Percentiles rank a stretch among this genome's conserved stretches.
Evolutionary conservation across 2,797 vertebrate genomes (phyloP).

Genomic region (Myotis planiceps): DNA sequence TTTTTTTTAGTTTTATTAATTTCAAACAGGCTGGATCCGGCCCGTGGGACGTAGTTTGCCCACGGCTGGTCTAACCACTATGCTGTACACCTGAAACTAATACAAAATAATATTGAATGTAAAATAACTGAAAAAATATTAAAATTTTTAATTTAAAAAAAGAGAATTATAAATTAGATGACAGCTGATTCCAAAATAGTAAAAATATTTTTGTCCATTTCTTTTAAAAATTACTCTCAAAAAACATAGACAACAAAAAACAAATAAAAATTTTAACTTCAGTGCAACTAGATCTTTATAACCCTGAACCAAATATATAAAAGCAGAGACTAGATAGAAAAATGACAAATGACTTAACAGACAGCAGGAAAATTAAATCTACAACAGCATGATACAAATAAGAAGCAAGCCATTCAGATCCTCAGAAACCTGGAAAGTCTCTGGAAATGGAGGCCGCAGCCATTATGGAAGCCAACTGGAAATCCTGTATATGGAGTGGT

Average conservation of each 20-base stretch:
- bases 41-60: too few species aligned
- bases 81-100: neutral
- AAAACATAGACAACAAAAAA: neutral
- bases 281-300: neutral
- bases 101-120: neutral
- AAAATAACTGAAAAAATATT: neutral
- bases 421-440: neutral
- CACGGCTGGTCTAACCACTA: neutral
- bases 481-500: neutral
- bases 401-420: neutral
- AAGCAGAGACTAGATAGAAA: neutral
- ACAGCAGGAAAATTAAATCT: neutral
- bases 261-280: slow-evolving; percentile 4
- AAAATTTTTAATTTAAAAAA: neutral
- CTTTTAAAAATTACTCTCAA: slow-evolving; percentile 33
- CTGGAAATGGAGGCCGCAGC: neutral
- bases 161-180: neutral
- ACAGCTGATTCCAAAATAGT: neutral
- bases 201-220: slow-evolving; percentile 6
- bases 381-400: neutral
- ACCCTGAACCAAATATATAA: neutral
- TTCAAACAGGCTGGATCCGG: too few species aligned
- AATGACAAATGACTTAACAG: neutral
- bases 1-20: too few species aligned
- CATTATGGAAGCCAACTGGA: neutral